Conservation (phyloP, 2,888 invertebrate genomes). For the Phengaris arion region DNA sequence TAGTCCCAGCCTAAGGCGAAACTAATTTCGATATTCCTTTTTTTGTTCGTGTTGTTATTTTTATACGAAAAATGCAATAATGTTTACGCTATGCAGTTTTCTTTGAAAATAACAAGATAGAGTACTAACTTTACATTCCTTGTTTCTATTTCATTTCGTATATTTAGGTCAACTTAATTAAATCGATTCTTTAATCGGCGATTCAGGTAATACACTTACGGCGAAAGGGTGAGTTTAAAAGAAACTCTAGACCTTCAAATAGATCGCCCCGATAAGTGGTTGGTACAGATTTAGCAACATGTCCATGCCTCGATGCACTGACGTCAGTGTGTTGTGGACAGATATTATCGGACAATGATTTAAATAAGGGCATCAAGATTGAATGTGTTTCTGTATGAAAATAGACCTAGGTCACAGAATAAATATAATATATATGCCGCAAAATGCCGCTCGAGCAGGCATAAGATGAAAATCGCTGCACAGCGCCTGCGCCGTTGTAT, state of each 20-base stretch:
- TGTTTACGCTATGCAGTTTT: too few relatives aligned
- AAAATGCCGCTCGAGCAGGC: too few relatives aligned
- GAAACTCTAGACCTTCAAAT: not conserved
- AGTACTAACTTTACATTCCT: too few relatives aligned
- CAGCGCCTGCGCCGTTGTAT: too few relatives aligned
- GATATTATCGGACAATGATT: slow-evolving; percentile 14
- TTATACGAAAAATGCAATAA: too few relatives aligned
- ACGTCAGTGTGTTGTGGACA: slow-evolving; percentile 34
- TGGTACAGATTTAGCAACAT: slow-evolving; percentile 42
- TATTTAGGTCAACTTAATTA: too few relatives aligned
- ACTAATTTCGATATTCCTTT: not conserved
- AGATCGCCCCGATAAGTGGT: slow-evolving; percentile 32
- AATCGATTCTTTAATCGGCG: too few relatives aligned
- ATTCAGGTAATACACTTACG: not conserved
- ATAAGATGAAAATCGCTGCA: too few relatives aligned
- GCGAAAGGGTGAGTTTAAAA: not conserved
- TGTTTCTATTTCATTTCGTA: too few relatives aligned
- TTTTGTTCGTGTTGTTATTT: not conserved
- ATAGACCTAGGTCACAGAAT: too few relatives aligned
- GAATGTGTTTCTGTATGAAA: not conserved
- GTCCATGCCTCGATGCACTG: slow-evolving; percentile 44
- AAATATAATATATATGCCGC: too few relatives aligned
- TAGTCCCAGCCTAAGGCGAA: not conserved
- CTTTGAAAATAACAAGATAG: too few relatives aligned
- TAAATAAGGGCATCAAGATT: not conserved